These are phyloP conservation scores for Catocala fraxini DNA, from an alignment of 2,888 invertebrate species.

Conservation along the genomic window DNA sequence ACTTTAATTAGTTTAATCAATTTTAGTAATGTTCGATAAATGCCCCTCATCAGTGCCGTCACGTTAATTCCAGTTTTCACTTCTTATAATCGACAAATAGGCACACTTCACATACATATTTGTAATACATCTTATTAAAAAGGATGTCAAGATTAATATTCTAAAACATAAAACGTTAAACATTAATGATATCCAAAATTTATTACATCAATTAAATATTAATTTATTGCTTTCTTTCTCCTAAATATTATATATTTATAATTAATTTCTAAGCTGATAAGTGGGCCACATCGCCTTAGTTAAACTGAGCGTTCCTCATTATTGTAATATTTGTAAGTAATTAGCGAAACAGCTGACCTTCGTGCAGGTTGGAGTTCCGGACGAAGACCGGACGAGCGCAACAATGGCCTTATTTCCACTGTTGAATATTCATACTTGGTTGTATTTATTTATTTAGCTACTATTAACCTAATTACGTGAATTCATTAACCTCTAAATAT, in stretches of 20 bases:
- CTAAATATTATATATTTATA: conserved; percentile 1
- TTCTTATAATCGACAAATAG: not conserved
- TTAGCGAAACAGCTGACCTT: conserved; percentile 29
- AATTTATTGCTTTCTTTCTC: not conserved
- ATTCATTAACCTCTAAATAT: conserved; percentile 45
- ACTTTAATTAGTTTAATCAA: too few species aligned
- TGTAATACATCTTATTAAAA: not conserved
- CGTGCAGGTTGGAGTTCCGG: conserved; percentile 29
- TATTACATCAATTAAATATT: conserved; percentile 13
- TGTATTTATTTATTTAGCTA: conserved; percentile 43
- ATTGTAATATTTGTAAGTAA: conserved; percentile 11
- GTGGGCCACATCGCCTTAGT: conserved; percentile 4
- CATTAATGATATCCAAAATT: conserved; percentile 7
- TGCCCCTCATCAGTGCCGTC: too few species aligned
- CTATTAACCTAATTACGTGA: conserved; percentile 44
- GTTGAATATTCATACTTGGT: conserved; percentile 40
- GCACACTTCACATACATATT: not conserved
- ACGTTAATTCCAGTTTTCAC: too few species aligned
- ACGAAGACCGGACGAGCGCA: conserved; percentile 19
- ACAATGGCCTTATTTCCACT: conserved; percentile 37
- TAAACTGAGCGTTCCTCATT: conserved; percentile 2
- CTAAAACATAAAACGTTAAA: conserved; percentile 6
- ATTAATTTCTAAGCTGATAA: conserved; percentile 9
- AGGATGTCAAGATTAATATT: conserved; percentile 10
- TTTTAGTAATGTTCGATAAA: too few species aligned